Conservation (phyloP, 2,797 vertebrate genomes). For the Neostethus bicornis region DNA sequence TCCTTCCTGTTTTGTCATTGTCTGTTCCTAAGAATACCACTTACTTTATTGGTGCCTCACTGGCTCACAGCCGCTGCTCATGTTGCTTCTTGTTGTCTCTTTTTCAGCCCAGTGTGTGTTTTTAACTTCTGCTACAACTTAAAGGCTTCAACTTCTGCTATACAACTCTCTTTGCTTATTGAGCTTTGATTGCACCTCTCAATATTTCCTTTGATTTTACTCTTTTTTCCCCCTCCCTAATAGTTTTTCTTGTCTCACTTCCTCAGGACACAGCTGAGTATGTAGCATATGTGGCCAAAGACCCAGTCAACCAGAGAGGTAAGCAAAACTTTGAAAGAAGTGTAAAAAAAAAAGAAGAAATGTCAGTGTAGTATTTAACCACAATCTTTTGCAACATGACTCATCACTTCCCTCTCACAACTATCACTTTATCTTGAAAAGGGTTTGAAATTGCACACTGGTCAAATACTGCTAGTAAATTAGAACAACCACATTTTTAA, state of each 20-base stretch:
- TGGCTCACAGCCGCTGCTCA: slow-evolving; percentile 42
- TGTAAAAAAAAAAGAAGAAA: slow-evolving; percentile 6
- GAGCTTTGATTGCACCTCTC: slow-evolving; percentile 44
- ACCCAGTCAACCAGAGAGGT: slow-evolving; percentile 99
- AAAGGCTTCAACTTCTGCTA: slow-evolving; percentile 43
- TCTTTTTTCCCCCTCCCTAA: slow-evolving; percentile 31
- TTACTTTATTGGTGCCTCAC: slow-evolving; percentile 46
- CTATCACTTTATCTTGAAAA: not conserved
- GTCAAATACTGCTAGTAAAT: slow-evolving; percentile 21
- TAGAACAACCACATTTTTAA: slow-evolving; percentile 3
- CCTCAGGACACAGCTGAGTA: slow-evolving; percentile 95
- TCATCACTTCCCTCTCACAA: slow-evolving; percentile 9
- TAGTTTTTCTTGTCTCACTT: slow-evolving; percentile 44
- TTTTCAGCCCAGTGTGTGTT: slow-evolving; percentile 49
- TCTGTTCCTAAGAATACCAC: slow-evolving; percentile 55
- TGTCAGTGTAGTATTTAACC: slow-evolving; percentile 1
- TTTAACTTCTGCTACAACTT: slow-evolving; percentile 41
- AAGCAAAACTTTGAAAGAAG: slow-evolving; percentile 42
- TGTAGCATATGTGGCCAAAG: slow-evolving; percentile 99
- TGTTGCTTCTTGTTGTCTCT: slow-evolving; percentile 43
- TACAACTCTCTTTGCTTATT: slow-evolving; percentile 34
- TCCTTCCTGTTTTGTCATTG: slow-evolving; percentile 71
- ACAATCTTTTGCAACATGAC: not conserved
- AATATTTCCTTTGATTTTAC: slow-evolving; percentile 37
- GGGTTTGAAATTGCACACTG: slow-evolving; percentile 7